Evolutionary conservation across 2,888 invertebrate species (phyloP).

Genomic region (Phalera bucephala): DNA sequence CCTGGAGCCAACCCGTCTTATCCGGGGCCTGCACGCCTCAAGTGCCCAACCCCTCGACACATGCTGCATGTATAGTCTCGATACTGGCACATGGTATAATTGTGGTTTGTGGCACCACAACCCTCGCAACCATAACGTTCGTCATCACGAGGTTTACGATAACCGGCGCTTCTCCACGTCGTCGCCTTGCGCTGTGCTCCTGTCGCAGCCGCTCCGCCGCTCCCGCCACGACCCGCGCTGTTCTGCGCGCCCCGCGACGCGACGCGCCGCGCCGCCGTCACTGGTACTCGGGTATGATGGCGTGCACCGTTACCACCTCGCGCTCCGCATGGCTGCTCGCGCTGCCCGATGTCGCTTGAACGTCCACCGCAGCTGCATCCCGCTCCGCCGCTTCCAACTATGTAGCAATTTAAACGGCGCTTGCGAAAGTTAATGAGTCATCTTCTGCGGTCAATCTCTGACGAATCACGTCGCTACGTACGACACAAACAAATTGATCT

Average conservation of each 20-base stretch:
- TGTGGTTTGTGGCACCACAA: too few species aligned
- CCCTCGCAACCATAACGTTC: too few species aligned
- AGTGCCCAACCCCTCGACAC: slow-evolving; percentile 10
- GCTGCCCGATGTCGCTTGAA: too few species aligned
- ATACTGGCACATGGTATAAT: too few species aligned
- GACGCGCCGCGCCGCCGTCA: not conserved
- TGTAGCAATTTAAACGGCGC: slow-evolving; percentile 3
- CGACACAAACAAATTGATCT: slow-evolving; percentile 13
- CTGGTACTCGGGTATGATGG: not conserved
- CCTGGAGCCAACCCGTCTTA: not conserved
- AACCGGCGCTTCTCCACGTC: slow-evolving; percentile 4
- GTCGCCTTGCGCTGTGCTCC: too few species aligned
- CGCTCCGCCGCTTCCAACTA: slow-evolving; percentile 9
- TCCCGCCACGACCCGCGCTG: not conserved
- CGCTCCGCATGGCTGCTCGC: too few species aligned
- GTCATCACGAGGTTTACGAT: too few species aligned
- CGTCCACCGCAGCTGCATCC: too few species aligned
- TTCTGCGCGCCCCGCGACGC: not conserved
- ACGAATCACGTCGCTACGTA: slow-evolving; percentile 12
- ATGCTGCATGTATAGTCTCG: slow-evolving; percentile 11
- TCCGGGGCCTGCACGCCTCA: slow-evolving; percentile 10
- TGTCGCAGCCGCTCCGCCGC: not conserved
- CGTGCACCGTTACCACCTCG: slow-evolving; percentile 3
- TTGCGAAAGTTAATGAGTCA: not conserved
- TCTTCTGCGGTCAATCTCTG: slow-evolving; percentile 12